Conservation (phyloP, 2,797 vertebrate genomes). For the Pteronotus mesoamericanus region DNA sequence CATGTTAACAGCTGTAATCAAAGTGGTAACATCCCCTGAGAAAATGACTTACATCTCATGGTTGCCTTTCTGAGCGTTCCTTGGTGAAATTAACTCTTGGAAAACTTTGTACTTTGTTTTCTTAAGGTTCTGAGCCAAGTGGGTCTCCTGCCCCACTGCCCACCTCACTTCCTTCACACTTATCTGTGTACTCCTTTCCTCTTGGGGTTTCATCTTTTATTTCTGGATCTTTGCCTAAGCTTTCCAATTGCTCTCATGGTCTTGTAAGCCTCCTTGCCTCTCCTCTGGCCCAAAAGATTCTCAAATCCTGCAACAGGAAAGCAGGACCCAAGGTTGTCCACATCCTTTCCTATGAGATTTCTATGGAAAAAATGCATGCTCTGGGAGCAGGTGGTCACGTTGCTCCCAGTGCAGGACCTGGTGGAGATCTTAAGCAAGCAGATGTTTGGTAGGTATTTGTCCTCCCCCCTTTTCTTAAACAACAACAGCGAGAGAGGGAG, state of each 20-base stretch:
- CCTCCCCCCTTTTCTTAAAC: neutral
- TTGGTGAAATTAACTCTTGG: neutral
- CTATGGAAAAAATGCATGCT: accelerated
- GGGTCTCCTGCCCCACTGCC: neutral
- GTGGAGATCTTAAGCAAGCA: neutral
- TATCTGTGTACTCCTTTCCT: neutral
- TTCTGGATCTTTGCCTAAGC: neutral
- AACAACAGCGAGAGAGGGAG: no score
- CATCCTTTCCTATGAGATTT: neutral
- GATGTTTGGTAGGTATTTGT: neutral
- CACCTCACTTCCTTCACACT: neutral
- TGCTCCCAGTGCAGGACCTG: neutral
- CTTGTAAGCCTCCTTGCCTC: neutral
- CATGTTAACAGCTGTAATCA: neutral
- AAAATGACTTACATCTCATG: neutral
- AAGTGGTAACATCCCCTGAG: neutral
- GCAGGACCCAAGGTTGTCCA: neutral
- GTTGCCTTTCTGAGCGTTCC: neutral
- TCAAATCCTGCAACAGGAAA: neutral
- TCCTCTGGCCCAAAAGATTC: neutral
- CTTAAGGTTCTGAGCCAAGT: neutral
- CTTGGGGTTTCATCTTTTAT: neutral
- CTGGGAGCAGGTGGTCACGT: neutral
- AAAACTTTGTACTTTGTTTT: neutral
- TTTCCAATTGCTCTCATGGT: neutral